Evolutionary conservation across 1,140 invertebrate species (phyloP), one percentile per base, ranked within the genome.

Genomic region (Eumeta japonica): DNA sequence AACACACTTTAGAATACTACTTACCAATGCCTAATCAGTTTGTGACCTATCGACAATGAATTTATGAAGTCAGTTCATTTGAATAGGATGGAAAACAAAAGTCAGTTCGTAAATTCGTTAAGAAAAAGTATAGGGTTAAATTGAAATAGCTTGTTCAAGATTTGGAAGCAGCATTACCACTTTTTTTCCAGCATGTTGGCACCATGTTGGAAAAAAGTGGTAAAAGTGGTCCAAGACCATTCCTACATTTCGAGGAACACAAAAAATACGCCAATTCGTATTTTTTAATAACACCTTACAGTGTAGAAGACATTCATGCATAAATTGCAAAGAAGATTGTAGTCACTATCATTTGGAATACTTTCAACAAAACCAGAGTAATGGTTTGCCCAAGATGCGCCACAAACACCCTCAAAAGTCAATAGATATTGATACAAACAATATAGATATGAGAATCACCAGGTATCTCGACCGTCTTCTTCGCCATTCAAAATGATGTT

Each of bases 281-380:
- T 47, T 47, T n/a, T 18, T 2, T 39, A 34, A 39, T 32, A 20
- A 51, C 18, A 24, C 33, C 7, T 32, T 51, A 12, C 13, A 48
- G 16, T 43, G 17, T 24, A 48, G 44, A 45, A 46, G 34, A 16
- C 48, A 46, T 39, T 50, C 44, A 24, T 44, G 48, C 15, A 29
- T 9, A 16, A 13, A 49, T 3, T 49, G 39, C 30, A 12, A 7
- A 37, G 39, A 39, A 39, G 18, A 45, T 3, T 48, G 39, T 41
- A 38, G 11, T 11, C 32, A 35, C 20, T 35, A 18, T 19, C 32
- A 35, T 4, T 2, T 35, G 37, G 30, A 35, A 40, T 47, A 43
- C 27, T 47, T 18, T 18, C 3, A 2, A 17, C n/a, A n/a, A n/a
- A n/a, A n/a, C n/a, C n/a, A n/a, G n/a, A n/a, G n/a, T n/a, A n/a